Percentiles rank a stretch among this genome's conserved stretches.
These are phyloP conservation scores for Mionectes olivaceus DNA, from an alignment of 2,797 vertebrate species.

Conservation along the genomic window DNA sequence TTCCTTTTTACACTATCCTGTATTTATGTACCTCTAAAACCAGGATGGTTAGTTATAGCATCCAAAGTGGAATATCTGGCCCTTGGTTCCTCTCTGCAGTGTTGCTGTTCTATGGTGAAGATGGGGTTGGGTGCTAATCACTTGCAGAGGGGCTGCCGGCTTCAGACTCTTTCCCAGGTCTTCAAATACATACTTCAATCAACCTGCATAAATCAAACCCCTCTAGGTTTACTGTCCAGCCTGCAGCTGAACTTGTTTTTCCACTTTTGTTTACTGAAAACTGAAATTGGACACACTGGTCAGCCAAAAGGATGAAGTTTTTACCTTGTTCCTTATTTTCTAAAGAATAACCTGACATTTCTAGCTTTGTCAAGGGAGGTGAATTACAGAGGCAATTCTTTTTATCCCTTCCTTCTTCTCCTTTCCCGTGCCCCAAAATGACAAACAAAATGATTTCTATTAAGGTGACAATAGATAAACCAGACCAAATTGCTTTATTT, in stretches of 20 bases:
- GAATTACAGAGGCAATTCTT: not conserved
- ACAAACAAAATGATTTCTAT: not conserved
- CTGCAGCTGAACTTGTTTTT: not conserved
- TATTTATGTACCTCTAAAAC: not conserved
- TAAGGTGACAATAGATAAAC: not conserved
- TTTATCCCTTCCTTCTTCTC: not conserved
- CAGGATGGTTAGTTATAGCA: not conserved
- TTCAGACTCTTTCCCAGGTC: not conserved
- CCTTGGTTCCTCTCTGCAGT: not conserved
- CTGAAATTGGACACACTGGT: not conserved
- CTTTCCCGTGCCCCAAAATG: not conserved
- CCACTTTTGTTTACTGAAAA: conserved; percentile 10
- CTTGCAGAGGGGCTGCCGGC: not conserved
- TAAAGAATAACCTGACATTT: not conserved
- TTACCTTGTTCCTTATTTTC: not conserved
- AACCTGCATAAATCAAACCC: not conserved
- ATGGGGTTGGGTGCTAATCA: not conserved
- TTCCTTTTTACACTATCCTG: not conserved
- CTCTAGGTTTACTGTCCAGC: not conserved
- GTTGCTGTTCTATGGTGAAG: not conserved
- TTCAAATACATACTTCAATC: not conserved
- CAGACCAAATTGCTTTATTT: not conserved
- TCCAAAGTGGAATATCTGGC: not conserved
- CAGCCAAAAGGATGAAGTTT: not conserved
- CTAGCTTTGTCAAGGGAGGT: not conserved